These are phyloP conservation scores for Gallinago nigripennis DNA, from an alignment of 2,797 vertebrate genomes.

Conservation along the genomic window DNA sequence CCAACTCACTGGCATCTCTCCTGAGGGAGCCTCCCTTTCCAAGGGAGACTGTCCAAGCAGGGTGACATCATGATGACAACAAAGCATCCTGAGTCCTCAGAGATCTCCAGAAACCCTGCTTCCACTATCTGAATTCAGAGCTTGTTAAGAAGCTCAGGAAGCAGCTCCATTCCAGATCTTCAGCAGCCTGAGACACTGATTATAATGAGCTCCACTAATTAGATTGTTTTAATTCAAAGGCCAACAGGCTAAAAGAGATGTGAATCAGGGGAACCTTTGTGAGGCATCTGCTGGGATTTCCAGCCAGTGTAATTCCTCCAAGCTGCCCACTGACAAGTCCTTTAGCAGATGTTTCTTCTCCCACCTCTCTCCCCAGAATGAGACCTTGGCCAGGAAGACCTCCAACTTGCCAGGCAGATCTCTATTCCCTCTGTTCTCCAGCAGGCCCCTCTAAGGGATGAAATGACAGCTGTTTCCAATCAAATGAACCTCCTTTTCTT, in stretches of 20 bases:
- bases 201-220: slow-evolving; percentile 27
- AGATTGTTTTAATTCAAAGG: slow-evolving; percentile 45
- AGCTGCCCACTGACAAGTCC: background rate
- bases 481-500: background rate
- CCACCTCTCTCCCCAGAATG: background rate
- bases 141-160: background rate
- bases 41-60: background rate
- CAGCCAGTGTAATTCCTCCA: background rate
- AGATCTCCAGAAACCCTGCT: background rate
- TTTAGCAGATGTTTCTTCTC: slow-evolving; percentile 2
- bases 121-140: background rate
- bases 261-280: slow-evolving; percentile 29
- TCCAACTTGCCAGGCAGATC: background rate
- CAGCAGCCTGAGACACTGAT: slow-evolving; percentile 16
- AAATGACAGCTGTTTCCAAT: background rate
- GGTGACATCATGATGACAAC: background rate
- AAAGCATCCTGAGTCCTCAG: background rate
- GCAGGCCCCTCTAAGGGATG: background rate
- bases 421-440: background rate
- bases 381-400: background rate
- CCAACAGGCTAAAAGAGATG: slow-evolving; percentile 44
- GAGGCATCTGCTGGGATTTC: slow-evolving; percentile 16
- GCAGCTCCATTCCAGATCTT: background rate
- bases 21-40: background rate
- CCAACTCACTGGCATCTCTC: background rate